Percentiles rank a stretch among this genome's conserved stretches.
Evolutionary conservation across 2,797 vertebrate genomes (phyloP).

Genomic region (Urophycis tenuis): DNA sequence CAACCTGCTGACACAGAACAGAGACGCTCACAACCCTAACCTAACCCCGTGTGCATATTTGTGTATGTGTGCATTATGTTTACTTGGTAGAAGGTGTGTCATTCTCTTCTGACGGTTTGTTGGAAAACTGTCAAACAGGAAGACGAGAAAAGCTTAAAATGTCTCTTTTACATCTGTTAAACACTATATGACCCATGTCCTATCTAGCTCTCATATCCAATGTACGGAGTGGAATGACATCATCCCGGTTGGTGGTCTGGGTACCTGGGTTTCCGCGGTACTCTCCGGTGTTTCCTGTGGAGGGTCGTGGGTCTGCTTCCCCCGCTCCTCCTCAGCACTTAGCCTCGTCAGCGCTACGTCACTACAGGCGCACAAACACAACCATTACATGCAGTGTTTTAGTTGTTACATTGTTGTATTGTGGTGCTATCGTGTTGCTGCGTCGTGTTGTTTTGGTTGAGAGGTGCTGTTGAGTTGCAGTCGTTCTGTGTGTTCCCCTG

Average conservation of each 20-base stretch:
- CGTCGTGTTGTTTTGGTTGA: neutral
- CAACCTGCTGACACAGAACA: slow-evolving; percentile 43
- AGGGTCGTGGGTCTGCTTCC: neutral
- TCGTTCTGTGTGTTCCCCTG: neutral
- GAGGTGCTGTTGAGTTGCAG: neutral
- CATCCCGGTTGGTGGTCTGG: neutral
- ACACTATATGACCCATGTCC: neutral
- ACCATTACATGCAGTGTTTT: neutral
- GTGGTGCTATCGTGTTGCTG: neutral
- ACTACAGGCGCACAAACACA: neutral
- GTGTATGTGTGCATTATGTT: slow-evolving; percentile 20
- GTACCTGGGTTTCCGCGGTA: neutral
- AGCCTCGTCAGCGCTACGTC: neutral
- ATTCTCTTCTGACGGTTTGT: slow-evolving; percentile 44
- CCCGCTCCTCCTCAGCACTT: neutral
- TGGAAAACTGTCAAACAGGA: slow-evolving; percentile 4
- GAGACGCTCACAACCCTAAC: neutral
- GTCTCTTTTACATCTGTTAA: neutral
- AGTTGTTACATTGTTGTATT: neutral
- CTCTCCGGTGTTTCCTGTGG: neutral
- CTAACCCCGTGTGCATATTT: slow-evolving; percentile 6
- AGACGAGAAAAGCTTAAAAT: neutral
- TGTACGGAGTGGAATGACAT: neutral
- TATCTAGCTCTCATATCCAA: neutral
- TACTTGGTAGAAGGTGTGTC: slow-evolving; percentile 51